Base-by-base conservation (phyloP, 1,140 invertebrate species). In the Saccostrea glomerata region DNA sequence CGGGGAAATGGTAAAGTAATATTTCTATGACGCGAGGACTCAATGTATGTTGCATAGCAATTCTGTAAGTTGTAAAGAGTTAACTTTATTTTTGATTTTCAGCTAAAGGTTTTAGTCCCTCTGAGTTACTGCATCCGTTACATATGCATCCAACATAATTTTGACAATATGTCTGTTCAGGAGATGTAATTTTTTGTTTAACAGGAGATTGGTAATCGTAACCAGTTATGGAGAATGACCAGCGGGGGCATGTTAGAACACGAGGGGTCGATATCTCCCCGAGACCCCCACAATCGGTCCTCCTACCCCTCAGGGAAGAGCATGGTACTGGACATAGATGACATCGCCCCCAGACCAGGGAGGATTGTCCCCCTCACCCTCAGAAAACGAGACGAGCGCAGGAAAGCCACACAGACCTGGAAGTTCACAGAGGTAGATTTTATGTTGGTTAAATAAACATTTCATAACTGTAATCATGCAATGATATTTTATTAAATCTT, bases 211-310 rank as follows among this genome's bases (percentile, higher is more conserved):
- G 98, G 98, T 0, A 97, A 97, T 93, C 96, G 98, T 88, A 97
- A 97, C 0, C 98, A 99, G 94, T 94, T 99, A n/a, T 99, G 99
- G 99, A 96, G 98, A 30, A 98, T 99, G 96, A 98, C 98, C 77
- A 96, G 97, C 0, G 96, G 96, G 91, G 97, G 98, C 2, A 97
- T 98, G 95, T 95, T 99, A 55, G 97, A 99, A 91, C 98, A 99
- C 94, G 98, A 99, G 96, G 98, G 98, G 89, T 97, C 97, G 12
- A 95, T 95, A 88, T 95, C 96, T 17, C 96, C 96, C 5, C 90
- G 95, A 55, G 96, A 96, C 92, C 95, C 95, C 6, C 92, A 93
- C 77, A 92, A 91, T 58, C 47, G 89, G 2, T 77, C 90, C 9
- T 66, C 63, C 17, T 87, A 63, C 12, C 66, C 90, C 13, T 86